Percentiles rank a stretch among this genome's conserved stretches.
Evolutionary conservation across 2,113 vertebrate species (phyloP).

Genomic region (Phalacrocorax carbo): DNA sequence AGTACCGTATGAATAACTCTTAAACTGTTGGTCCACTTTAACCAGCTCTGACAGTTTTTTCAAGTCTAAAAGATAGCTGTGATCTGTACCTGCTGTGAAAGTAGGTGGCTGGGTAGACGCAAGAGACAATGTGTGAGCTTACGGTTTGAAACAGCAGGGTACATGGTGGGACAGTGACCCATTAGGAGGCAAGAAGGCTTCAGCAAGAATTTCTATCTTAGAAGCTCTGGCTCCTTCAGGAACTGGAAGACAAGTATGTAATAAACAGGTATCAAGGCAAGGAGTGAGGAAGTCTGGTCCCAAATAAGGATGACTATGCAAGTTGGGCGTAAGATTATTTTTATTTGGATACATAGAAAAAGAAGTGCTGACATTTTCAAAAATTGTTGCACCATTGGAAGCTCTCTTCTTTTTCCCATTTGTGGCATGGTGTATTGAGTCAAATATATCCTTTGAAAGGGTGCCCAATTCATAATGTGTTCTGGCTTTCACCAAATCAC

Average conservation of each 20-base stretch:
- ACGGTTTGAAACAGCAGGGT: fast-evolving
- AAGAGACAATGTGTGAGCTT: not conserved
- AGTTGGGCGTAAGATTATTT: not conserved
- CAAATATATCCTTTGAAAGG: not conserved
- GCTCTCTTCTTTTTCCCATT: not conserved
- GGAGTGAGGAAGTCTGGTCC: not conserved
- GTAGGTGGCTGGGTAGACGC: fast-evolving
- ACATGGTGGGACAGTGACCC: fast-evolving
- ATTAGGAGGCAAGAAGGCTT: not conserved
- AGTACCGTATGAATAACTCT: not conserved
- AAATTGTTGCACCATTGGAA: not conserved
- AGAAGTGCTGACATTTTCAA: not conserved
- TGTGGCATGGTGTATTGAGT: not conserved
- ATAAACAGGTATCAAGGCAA: not conserved
- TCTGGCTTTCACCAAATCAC: not conserved
- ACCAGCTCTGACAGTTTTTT: not conserved
- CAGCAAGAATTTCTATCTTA: not conserved
- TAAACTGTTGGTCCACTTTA: not conserved
- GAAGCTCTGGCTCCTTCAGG: not conserved
- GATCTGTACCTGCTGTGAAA: not conserved
- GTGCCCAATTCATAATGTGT: not conserved
- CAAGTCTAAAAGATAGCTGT: not conserved
- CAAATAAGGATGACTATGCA: not conserved
- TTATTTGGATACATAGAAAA: not conserved
- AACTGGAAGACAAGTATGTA: not conserved